Evolutionary conservation across 1,140 invertebrate species (phyloP).

Genomic region (Anoplolepis gracilipes): DNA sequence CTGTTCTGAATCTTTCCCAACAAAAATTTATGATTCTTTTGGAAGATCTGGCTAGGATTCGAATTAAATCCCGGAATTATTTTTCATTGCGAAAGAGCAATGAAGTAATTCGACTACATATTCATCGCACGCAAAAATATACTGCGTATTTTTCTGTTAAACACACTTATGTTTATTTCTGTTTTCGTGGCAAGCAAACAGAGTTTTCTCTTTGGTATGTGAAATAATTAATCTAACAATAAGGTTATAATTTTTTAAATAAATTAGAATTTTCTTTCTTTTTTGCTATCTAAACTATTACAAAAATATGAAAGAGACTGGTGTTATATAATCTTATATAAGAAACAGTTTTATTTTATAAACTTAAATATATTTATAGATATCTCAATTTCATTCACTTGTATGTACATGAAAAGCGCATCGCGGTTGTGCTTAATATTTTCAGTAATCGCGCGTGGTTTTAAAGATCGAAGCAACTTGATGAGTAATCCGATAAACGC

Average conservation of each 20-base stretch:
- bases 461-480: neutral
- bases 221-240: neutral
- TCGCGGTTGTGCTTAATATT: neutral
- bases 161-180: neutral
- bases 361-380: neutral
- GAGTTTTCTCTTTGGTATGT: neutral
- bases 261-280: neutral
- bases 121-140: constrained; percentile 50
- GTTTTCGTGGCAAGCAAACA: neutral
- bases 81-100: constrained; percentile 59
- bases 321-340: neutral
- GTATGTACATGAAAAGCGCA: neutral
- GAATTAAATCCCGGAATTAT: too few relatives aligned
- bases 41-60: too few relatives aligned
- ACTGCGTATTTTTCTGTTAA: neutral
- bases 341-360: neutral
- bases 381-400: neutral
- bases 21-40: too few relatives aligned
- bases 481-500: neutral
- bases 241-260: neutral
- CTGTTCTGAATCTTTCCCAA: too few relatives aligned
- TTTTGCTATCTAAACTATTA: neutral
- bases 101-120: constrained; percentile 53
- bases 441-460: neutral
- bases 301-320: neutral